Evolutionary conservation across 2,113 vertebrate genomes (phyloP).

Genomic region (Chloebia gouldiae): DNA sequence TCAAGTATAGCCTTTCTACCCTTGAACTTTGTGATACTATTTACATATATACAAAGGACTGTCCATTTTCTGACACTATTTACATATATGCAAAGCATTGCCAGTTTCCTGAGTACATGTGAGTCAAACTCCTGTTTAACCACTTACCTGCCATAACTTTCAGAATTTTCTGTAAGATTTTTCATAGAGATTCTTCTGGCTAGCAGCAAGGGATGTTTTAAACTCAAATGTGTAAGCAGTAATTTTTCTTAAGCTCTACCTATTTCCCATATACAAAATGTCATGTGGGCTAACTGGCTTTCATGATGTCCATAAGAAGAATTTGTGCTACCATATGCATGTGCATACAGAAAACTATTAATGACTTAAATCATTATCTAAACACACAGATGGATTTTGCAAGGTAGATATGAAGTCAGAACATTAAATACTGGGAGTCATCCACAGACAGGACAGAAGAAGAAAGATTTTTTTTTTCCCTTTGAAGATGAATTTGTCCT

Average conservation of each 20-base stretch:
- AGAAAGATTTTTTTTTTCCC: background rate
- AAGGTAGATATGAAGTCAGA: background rate
- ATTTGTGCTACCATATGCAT: background rate
- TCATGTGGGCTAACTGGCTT: background rate
- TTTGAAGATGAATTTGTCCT: background rate
- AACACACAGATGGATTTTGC: background rate
- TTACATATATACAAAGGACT: background rate
- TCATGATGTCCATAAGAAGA: background rate
- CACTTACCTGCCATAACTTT: background rate
- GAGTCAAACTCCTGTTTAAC: background rate
- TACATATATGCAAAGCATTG: background rate
- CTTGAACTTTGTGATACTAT: background rate
- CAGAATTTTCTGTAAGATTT: background rate
- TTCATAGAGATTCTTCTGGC: background rate
- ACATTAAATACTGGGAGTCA: background rate
- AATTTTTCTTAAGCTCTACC: background rate
- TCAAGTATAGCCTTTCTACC: background rate
- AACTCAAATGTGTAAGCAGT: background rate
- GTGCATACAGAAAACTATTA: background rate
- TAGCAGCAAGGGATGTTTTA: background rate
- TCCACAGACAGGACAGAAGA: background rate
- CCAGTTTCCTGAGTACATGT: background rate
- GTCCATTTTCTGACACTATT: background rate
- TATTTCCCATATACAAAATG: background rate
- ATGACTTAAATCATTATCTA: background rate